Conservation (phyloP, 2,113 vertebrate species). For the Microtus richardsoni region DNA sequence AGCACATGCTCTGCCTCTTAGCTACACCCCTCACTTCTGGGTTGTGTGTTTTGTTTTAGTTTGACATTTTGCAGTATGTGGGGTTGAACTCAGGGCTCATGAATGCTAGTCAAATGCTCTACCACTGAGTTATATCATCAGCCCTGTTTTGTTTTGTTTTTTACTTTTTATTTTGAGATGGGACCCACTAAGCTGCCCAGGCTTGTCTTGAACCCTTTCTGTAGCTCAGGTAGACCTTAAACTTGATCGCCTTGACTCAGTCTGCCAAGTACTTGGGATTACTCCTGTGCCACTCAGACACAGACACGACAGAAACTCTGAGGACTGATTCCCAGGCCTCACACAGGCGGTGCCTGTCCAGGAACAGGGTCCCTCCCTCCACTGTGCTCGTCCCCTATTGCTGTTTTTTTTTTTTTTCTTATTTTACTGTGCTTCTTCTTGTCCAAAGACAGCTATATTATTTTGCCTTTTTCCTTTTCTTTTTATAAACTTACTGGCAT, state of each 20-base stretch:
- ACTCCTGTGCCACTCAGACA: no score
- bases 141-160: not conserved
- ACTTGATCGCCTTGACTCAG: not conserved
- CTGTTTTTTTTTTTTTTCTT: not conserved
- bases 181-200: not conserved
- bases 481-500: not conserved
- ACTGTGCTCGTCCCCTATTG: not conserved
- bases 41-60: not conserved
- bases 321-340: accelerated
- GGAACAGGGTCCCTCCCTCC: no score
- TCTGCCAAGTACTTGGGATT: not conserved
- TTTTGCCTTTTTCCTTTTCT: not conserved
- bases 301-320: not conserved
- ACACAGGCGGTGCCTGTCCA: accelerated
- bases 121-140: not conserved
- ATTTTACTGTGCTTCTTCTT: not conserved
- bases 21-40: no score
- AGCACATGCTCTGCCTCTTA: not conserved
- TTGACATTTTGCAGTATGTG: not conserved
- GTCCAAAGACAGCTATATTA: not conserved
- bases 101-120: not conserved
- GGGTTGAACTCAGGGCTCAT: not conserved
- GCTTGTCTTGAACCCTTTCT: not conserved
- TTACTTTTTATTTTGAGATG: not conserved
- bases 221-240: not conserved